Evolutionary conservation across 2,888 invertebrate genomes (phyloP).

Genomic region (Agonopterix arenella): DNA sequence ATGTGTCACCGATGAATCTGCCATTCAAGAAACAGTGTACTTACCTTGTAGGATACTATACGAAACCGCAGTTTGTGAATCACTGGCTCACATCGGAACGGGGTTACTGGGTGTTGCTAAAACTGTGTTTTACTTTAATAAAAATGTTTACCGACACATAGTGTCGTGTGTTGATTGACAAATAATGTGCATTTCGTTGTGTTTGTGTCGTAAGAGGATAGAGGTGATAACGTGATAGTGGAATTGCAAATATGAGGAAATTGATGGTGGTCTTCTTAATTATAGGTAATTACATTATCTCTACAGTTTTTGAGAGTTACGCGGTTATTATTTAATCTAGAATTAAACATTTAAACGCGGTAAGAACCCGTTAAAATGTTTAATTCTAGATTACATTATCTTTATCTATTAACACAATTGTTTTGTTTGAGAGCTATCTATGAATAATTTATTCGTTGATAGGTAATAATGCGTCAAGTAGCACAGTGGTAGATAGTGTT

Average conservation of each 20-base stretch:
- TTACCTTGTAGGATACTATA: neutral
- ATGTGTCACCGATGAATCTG: neutral
- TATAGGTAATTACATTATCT: neutral
- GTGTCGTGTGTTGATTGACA: neutral
- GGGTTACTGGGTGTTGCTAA: constrained; percentile 7
- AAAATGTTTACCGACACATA: neutral
- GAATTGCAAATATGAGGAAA: neutral
- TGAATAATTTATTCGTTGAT: no score
- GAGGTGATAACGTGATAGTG: neutral
- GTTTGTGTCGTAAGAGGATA: constrained; percentile 1
- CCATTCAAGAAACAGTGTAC: neutral
- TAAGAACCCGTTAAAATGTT: no score
- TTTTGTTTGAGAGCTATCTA: no score
- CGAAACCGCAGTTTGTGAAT: constrained; percentile 36
- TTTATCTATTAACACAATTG: no score
- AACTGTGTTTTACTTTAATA: neutral
- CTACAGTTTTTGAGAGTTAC: no score
- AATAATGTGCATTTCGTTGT: neutral
- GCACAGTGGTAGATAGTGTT: no score
- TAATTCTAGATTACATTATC: neutral
- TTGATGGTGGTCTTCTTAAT: neutral
- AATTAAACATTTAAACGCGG: no score
- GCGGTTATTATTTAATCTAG: no score
- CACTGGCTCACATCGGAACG: constrained; percentile 27
- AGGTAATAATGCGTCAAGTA: no score